Evolutionary conservation across 1,140 invertebrate genomes (phyloP).

Genomic region (Trichonephila clavipes): DNA sequence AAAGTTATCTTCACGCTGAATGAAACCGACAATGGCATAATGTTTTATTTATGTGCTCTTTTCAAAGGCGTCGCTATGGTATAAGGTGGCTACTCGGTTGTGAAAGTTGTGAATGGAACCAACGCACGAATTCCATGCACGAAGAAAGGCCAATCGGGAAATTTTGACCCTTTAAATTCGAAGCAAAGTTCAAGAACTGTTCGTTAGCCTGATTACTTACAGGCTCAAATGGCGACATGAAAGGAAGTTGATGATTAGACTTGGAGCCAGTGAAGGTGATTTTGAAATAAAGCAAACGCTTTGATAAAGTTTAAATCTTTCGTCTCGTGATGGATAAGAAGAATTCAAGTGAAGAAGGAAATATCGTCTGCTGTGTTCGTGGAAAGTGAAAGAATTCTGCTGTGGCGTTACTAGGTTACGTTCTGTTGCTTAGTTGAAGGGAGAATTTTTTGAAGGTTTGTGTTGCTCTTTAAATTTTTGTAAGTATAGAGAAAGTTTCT

Average conservation of each 20-base stretch:
- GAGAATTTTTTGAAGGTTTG: no score
- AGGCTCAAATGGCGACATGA: background rate
- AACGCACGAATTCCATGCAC: background rate
- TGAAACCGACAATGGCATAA: constrained; percentile 25
- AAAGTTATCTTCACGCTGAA: background rate
- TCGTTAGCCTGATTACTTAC: background rate
- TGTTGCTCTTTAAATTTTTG: no score
- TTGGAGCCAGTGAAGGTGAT: background rate
- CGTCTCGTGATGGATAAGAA: background rate
- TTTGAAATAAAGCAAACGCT: background rate
- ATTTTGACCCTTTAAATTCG: background rate
- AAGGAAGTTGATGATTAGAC: background rate
- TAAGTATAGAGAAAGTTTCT: no score
- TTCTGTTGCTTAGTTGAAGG: background rate
- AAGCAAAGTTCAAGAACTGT: constrained; percentile 4
- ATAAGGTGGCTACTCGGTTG: background rate
- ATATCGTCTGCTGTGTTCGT: background rate
- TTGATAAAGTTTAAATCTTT: background rate
- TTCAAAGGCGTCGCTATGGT: background rate
- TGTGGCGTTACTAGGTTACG: background rate
- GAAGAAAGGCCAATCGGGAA: background rate
- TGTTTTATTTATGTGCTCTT: constrained; percentile 20
- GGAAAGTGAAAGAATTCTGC: background rate
- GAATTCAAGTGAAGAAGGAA: background rate
- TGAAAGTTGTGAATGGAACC: background rate